Evolutionary conservation across 2,888 invertebrate species (phyloP), one percentile per base, ranked within the genome.

Genomic region (Craniophora ligustri): DNA sequence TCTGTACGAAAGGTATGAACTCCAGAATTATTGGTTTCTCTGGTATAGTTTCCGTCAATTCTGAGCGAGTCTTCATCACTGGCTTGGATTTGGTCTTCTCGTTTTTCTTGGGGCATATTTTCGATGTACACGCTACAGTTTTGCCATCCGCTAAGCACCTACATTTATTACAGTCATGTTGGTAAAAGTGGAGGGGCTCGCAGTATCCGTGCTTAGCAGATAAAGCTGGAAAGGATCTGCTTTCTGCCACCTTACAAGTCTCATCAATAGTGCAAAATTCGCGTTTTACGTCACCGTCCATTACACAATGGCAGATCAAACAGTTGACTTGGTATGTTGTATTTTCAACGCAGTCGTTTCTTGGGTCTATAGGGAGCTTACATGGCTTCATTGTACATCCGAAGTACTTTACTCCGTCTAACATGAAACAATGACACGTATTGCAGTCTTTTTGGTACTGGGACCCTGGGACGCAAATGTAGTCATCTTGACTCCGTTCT

Each of bases 331-430:
- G 81, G 21, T 89, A 90, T 0, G 56, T 50, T 0, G 85, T 78
- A 0, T 79, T 80, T 13, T 58, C 54, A 0, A 88, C 82, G 34
- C 92, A 92, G 16, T 81, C 76, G 0, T 46, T 35, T 16, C 39
- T 26, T 0, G n/a, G 28, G 0, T 31, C 5, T 0, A 13, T 31
- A 15, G 50, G 21, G 7, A 47, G 6, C 0, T 54, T 26, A 51
- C 93, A 94, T 1, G 46, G 40, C 6, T 81, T 83, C 5, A 86
- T 41, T 0, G 94, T 91, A 66, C 94, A 94, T 0, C 82, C 80
- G 31, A 92, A 86, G 7, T 85, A 81, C 60, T 91, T 92, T 1
- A 73, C 36, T 0, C 76, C 79, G 0, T 55, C 53, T 1, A 48
- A 60, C 23, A 69, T 59, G 7, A 76, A 72, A 45, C 93, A 93